These are phyloP conservation scores for Conistra vaccinii DNA, from an alignment of 2,888 invertebrate species.

Conservation along the genomic window DNA sequence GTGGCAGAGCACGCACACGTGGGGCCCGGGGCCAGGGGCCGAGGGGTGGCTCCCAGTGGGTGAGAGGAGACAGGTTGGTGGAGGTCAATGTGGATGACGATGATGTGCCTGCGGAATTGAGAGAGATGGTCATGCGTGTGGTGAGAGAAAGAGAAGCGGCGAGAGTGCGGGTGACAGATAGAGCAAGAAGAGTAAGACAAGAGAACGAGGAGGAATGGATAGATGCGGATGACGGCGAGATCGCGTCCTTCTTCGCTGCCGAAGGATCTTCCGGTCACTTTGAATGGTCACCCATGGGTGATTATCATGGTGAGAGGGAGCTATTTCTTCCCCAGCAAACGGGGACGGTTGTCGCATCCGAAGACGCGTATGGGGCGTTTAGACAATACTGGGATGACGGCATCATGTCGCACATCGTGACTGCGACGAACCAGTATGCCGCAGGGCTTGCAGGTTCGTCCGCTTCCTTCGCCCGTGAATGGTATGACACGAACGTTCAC, in stretches of 20 bases:
- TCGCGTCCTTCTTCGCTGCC: background rate
- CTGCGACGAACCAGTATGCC: background rate
- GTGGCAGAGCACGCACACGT: background rate
- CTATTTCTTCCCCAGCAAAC: background rate
- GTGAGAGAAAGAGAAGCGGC: background rate
- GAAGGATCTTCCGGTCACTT: background rate
- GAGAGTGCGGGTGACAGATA: constrained; percentile 1
- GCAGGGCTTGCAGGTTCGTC: background rate
- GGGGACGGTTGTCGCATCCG: background rate
- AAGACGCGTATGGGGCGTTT: constrained; percentile 5
- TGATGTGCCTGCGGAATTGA: background rate
- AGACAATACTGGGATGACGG: constrained; percentile 1
- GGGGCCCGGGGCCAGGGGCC: background rate
- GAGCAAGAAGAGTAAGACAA: background rate
- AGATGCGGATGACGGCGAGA: background rate
- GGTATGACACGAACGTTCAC: constrained; percentile 16
- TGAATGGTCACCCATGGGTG: constrained; percentile 8
- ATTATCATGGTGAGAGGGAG: background rate
- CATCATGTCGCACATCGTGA: background rate
- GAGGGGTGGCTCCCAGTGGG: background rate
- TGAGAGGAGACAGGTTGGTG: background rate
- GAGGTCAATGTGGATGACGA: constrained; percentile 1
- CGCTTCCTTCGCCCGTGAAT: background rate
- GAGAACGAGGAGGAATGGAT: background rate
- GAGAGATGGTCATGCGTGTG: background rate